Base-by-base conservation (phyloP, 2,888 invertebrate genomes). In the Sericinus montela region DNA sequence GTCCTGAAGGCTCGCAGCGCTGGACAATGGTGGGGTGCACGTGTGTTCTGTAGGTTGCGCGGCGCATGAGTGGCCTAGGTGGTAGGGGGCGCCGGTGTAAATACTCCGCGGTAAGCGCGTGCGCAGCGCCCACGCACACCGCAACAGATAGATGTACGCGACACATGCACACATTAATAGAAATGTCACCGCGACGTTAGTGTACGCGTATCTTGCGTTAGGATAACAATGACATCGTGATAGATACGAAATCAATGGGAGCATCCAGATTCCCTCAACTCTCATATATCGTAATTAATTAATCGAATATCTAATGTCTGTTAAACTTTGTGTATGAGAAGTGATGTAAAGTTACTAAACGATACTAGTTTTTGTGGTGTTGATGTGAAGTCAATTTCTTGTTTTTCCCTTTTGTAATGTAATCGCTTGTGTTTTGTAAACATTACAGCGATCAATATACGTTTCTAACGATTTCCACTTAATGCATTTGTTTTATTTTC, bases 11-110 rank as follows among this genome's bases (percentile, higher is more conserved):
- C 74, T 77, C 71, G 67, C 66, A 64, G 67, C 66, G 69, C 51
- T 46, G 51, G 55, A 46, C 41, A 37, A 50, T 78, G 72, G 81
- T 77, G 80, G 78, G 78, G 77, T 72, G 75, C 71, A 83, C 86
- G 88, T 88, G 88, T 86, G 84, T 62, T 78, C 82, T 53, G 79
- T 69, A 69, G 74, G 76, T 80, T 83, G 77, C 62, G 75, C 84
- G 72, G 86, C 80, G 87, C 87, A 85, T 87, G 84, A 88, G 88
- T 88, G 88, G 70, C 79, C 65, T 73, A 69, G 73, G 82, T 87
- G 86, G 88, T 79, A 87, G 87, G 83, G 86, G 86, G 80, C 81
- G 79, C 76, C 55, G 79, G 78, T 72, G 88, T 88, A 88, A 86
- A 88, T 88, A 88, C 85, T 72, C 70, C 70, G 78, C 57, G 63